Base-by-base conservation (phyloP, 1,140 invertebrate genomes). In the Berghia stephanieae region DNA sequence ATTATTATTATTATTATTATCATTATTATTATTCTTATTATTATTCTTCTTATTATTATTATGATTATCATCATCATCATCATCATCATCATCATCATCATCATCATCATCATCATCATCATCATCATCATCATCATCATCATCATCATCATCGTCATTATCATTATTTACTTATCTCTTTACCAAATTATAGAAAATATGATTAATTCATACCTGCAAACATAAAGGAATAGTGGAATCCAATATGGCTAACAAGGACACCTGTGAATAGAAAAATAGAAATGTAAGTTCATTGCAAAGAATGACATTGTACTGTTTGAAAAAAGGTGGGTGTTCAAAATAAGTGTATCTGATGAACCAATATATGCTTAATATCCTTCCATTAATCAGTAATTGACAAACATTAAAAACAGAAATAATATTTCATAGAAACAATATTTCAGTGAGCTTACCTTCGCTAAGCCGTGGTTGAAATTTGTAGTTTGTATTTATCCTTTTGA, bases 231-330 rank as follows among this genome's bases (percentile, higher is more conserved):
- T 49, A 67, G 18, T 24, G 16, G 55, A 38, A 76, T 8, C 74
- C 74, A 8, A 68, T n/a, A 18, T 40, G 34, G 13, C 5, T 49
- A 34, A 76, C 63, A 44, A 76, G 36, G 1, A 76, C 24, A 42
- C 74, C 74, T 76, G 44, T 36, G 36, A 43, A 46, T 43, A 46
- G 67, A 76, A 43, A 40, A 63, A 6, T 21, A 55, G n/a, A 73
- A 27, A 73, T 5, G 16, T 16, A 63, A 63, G 18, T 16, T 31
- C 8, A 63, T 31, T 8, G 34, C 8, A 63, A 27, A 63, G 27
- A 63, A 8, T 8, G 27, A 63, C 8, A 27, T 10, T 16, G 57
- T 16, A 63, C 8, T 24, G 27, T 16, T 10, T 16, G 27, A 63
- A 27, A 63, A 31, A 63, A 27, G 34, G 10, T 16, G 10, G 8